phyloP scores from a whole-genome alignment of 1,140 invertebrate genomes.

The Drosophila lacteicornis region DNA sequence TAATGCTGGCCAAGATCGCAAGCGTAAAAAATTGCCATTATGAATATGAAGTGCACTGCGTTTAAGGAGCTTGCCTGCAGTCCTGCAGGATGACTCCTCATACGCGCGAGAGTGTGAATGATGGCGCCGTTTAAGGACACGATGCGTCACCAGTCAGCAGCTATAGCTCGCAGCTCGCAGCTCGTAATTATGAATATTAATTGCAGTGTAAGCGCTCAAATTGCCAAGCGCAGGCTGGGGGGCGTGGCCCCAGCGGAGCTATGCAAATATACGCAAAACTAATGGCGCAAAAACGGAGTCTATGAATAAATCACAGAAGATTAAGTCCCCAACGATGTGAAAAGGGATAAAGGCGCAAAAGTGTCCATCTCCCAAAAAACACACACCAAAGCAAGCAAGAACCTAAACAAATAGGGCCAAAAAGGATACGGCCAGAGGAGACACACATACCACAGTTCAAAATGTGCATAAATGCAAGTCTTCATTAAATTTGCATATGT shows the following conservation, averaged over 20 bases:
- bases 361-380: slow-evolving; percentile 30
- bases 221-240: slow-evolving; percentile 9
- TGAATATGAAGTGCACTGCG: slow-evolving; percentile 76
- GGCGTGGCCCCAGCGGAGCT: slow-evolving; percentile 31
- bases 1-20: slow-evolving; percentile 72
- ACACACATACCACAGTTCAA: slow-evolving; percentile 28
- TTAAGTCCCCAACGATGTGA: slow-evolving; percentile 76
- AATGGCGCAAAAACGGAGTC: slow-evolving; percentile 74
- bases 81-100: slow-evolving; percentile 41
- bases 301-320: slow-evolving; percentile 81
- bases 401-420: slow-evolving; percentile 66
- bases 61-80: slow-evolving; percentile 50
- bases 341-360: slow-evolving; percentile 65
- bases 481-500: slow-evolving; percentile 57
- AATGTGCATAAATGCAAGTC: slow-evolving; percentile 42
- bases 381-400: slow-evolving; percentile 5
- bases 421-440: slow-evolving; percentile 26
- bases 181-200: slow-evolving; percentile 77
- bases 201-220: slow-evolving; percentile 40
- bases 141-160: slow-evolving; percentile 21
- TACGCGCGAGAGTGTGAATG: slow-evolving; percentile 38
- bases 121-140: slow-evolving; percentile 57
- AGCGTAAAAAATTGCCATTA: slow-evolving; percentile 70
- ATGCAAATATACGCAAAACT: slow-evolving; percentile 76
- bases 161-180: neutral